Evolutionary conservation across 2,888 invertebrate genomes (phyloP).

Genomic region (Stegana nigrithorax): DNA sequence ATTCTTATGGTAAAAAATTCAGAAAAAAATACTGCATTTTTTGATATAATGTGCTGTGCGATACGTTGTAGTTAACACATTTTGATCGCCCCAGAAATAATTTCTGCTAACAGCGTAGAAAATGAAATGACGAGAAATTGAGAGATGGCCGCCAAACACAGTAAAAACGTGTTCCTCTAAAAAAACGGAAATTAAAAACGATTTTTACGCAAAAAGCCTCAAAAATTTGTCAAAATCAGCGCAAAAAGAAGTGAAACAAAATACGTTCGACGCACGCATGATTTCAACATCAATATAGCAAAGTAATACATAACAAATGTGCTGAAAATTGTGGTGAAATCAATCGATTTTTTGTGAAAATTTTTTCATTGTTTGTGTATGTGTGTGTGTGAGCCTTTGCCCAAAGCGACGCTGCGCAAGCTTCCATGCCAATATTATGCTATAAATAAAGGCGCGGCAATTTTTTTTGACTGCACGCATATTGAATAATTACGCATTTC

Average conservation of each 20-base stretch:
- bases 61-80: conserved; percentile 38
- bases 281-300: conserved; percentile 50
- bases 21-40: conserved; percentile 30
- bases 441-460: not conserved
- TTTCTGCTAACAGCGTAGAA: conserved; percentile 44
- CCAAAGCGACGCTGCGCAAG: not conserved
- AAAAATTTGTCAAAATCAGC: conserved; percentile 57
- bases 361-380: conserved; percentile 38
- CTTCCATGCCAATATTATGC: not conserved
- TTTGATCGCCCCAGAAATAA: conserved; percentile 48
- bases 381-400: not conserved
- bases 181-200: conserved; percentile 64
- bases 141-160: conserved; percentile 64
- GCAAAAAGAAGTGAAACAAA: conserved; percentile 51
- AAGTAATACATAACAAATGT: conserved; percentile 64
- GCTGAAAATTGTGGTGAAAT: conserved; percentile 43
- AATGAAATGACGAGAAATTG: conserved; percentile 56
- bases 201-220: conserved; percentile 58
- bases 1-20: not conserved
- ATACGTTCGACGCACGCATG: conserved; percentile 49
- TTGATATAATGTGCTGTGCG: conserved; percentile 29
- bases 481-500: no score
- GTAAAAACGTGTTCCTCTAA: conserved; percentile 69
- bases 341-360: conserved; percentile 65
- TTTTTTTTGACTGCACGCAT: not conserved